Conservation (phyloP, 1,140 invertebrate species). For the Lutraria rhynchaena region DNA sequence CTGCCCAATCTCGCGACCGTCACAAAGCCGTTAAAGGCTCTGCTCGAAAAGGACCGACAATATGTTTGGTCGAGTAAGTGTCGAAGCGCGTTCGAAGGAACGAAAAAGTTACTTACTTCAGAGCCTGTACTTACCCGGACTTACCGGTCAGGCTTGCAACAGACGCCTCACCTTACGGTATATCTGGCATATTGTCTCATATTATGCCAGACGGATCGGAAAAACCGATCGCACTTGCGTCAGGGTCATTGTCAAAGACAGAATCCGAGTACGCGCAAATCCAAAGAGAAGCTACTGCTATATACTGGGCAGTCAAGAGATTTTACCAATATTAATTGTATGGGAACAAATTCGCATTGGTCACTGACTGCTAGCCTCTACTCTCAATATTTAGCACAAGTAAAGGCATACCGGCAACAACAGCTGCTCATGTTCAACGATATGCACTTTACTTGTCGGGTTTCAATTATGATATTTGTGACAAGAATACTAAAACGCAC, state of each 20-base stretch:
- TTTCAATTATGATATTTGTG: slow-evolving; percentile 68
- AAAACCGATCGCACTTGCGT: slow-evolving; percentile 24
- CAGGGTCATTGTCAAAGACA: slow-evolving; percentile 27
- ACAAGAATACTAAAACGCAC: slow-evolving; percentile 42
- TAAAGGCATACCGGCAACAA: slow-evolving; percentile 73
- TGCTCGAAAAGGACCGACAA: slow-evolving; percentile 33
- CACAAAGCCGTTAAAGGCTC: slow-evolving; percentile 29
- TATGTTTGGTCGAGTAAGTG: neutral
- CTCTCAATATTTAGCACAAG: slow-evolving; percentile 77
- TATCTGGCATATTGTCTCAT: slow-evolving; percentile 65
- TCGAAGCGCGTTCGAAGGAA: slow-evolving; percentile 4
- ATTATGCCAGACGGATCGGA: slow-evolving; percentile 43
- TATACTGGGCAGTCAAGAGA: slow-evolving; percentile 78
- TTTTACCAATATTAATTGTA: slow-evolving; percentile 82
- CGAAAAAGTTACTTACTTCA: slow-evolving; percentile 1
- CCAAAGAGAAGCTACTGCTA: slow-evolving; percentile 82
- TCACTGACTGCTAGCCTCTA: slow-evolving; percentile 79
- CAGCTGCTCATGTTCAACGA: slow-evolving; percentile 70
- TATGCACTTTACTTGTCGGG: slow-evolving; percentile 64
- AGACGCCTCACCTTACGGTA: slow-evolving; percentile 55
- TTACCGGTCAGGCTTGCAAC: slow-evolving; percentile 35
- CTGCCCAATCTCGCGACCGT: slow-evolving; percentile 48
- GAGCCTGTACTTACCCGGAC: neutral
- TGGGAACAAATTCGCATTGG: slow-evolving; percentile 69
- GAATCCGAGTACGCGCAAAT: slow-evolving; percentile 81